Base-by-base conservation (phyloP, 2,888 invertebrate genomes). In the Campaea margaritaria region DNA sequence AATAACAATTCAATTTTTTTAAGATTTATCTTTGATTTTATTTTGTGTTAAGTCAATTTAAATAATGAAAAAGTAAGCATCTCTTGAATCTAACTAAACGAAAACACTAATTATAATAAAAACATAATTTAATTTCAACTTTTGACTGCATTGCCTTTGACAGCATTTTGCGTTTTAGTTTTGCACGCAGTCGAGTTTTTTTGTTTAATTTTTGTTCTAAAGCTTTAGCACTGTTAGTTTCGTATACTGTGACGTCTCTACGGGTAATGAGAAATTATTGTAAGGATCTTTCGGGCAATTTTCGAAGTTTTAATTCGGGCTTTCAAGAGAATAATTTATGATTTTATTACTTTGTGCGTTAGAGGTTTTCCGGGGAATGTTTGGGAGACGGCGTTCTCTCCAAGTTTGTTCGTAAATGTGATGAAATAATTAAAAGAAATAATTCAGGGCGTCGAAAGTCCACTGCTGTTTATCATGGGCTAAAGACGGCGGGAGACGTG, bases 241-340 rank as follows among this genome's bases (percentile, higher is more conserved):
- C 36, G 11, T 49, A 10, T 31, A 42, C 59, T 59, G 50, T 63
- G 53, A 55, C 55, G 63, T 62, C 68, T 65, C 58, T 54, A 58
- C 54, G 54, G 52, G 70, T 73, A 79, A 79, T 79, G 73, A 79
- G 70, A 73, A 79, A 75, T 74, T 76, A 78, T 78, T 75, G 67
- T 67, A 63, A 68, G 69, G 69, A 73, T 75, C 68, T 73, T 72
- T 72, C 70, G 58, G 67, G 65, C 64, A 72, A 73, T 78, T 72
- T 72, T 67, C 68, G 51, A 76, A 76, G 69, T 76, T 78, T 76
- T 76, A 73, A 75, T 77, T 75, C 60, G 55, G 60, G 68, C 70
- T 72, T 74, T 70, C 59, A 68, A 47, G 65, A 52, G 62, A 56
- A 64, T 52, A 66, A 70, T 73, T 75, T 70, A 68, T 69, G 69